These are phyloP conservation scores for Penaeus indicus DNA, from an alignment of 1,140 invertebrate species.

Conservation along the genomic window DNA sequence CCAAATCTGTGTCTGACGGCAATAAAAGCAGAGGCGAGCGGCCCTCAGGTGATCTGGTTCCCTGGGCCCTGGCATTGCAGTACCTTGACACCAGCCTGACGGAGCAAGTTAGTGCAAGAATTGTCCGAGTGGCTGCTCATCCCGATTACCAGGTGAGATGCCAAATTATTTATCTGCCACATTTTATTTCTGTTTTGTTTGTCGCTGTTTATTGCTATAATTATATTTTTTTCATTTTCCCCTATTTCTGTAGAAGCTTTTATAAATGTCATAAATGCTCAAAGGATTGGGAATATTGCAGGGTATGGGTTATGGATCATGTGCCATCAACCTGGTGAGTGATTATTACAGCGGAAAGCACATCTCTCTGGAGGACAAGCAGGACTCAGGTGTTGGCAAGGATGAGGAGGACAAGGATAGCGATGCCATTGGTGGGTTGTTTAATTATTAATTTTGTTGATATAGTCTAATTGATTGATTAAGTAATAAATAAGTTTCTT, in stretches of 20 bases:
- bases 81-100: conserved; percentile 95
- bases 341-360: conserved; percentile 81
- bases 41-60: conserved; percentile 96
- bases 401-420: conserved; percentile 11
- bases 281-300: conserved; percentile 18
- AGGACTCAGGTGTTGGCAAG: background rate
- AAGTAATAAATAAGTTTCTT: too few relatives aligned
- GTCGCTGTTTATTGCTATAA: background rate
- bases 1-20: conserved; percentile 82
- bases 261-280: background rate
- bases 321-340: conserved; percentile 86
- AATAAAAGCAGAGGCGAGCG: conserved; percentile 87
- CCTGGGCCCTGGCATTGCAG: conserved; percentile 97
- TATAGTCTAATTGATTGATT: too few relatives aligned
- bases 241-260: background rate
- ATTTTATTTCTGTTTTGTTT: background rate
- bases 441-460: background rate
- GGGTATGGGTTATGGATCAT: conserved; percentile 92
- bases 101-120: conserved; percentile 86
- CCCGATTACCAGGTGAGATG: conserved; percentile 91
- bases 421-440: too few relatives aligned
- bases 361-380: conserved; percentile 39
- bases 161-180: background rate
- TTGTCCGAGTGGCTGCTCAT: conserved; percentile 97
- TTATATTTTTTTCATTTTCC: background rate